Percentiles rank a stretch among this genome's conserved stretches.
phyloP scores from a whole-genome alignment of 1,140 invertebrate genomes.

The Drosophila neocordata region DNA sequence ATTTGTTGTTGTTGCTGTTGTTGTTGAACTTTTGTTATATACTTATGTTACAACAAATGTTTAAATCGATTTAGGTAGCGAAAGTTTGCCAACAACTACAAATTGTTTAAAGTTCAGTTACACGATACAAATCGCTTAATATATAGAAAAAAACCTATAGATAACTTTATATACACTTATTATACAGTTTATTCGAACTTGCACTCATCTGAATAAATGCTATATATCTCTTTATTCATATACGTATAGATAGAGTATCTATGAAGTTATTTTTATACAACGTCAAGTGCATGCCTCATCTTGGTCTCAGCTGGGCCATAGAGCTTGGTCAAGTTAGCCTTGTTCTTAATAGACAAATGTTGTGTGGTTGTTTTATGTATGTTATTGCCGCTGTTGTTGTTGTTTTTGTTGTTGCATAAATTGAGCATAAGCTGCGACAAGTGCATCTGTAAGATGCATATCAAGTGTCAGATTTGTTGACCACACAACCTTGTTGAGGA shows the following conservation, averaged over 20 bases:
- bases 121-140: no score
- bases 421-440: slow-evolving; percentile 22
- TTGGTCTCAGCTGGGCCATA: slow-evolving; percentile 2
- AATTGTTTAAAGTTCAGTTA: background rate
- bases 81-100: slow-evolving; percentile 6
- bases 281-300: slow-evolving; percentile 4
- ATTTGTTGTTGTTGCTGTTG: background rate
- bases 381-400: background rate
- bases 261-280: background rate
- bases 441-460: slow-evolving; percentile 51
- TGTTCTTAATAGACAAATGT: slow-evolving; percentile 68
- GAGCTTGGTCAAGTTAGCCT: slow-evolving; percentile 58
- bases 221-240: no score
- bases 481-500: slow-evolving; percentile 54
- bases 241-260: no score
- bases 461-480: slow-evolving; percentile 57
- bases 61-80: slow-evolving; percentile 8
- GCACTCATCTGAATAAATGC: no score
- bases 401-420: slow-evolving; percentile 35
- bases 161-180: no score
- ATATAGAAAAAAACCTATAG: no score
- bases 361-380: slow-evolving; percentile 47
- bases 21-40: background rate
- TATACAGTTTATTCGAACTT: no score
- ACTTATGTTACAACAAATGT: background rate